Percentiles rank a stretch among this genome's conserved stretches.
Conservation (phyloP, 2,113 vertebrate genomes). For the Nasalis larvatus region DNA sequence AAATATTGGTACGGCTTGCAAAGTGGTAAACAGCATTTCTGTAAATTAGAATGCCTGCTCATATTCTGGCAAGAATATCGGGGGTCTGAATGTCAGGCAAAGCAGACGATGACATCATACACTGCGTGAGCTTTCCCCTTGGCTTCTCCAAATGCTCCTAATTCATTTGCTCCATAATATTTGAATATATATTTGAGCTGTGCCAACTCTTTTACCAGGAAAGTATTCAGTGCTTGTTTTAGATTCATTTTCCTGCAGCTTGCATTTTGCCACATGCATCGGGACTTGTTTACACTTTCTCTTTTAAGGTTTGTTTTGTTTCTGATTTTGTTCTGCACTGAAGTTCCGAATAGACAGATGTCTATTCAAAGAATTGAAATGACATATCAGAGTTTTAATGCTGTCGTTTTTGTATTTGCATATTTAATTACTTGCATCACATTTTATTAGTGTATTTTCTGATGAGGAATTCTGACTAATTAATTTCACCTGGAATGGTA, state of each 20-base stretch:
- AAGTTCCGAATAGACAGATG: conserved; percentile 79
- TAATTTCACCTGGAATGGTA: conserved; percentile 85
- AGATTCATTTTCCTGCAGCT: conserved; percentile 63
- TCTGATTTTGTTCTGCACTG: conserved; percentile 50
- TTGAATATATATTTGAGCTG: neutral
- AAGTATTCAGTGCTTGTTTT: conserved; percentile 64
- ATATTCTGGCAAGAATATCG: conserved; percentile 25
- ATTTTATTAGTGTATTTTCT: conserved; percentile 82
- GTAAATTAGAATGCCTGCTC: conserved; percentile 47
- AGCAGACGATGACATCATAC: neutral
- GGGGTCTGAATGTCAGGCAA: neutral
- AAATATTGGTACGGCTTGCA: conserved; percentile 69
- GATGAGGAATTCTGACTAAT: conserved; percentile 80
- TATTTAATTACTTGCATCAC: conserved; percentile 82
- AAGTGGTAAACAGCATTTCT: conserved; percentile 37
- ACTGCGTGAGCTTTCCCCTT: accelerated
- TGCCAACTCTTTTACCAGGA: conserved; percentile 65
- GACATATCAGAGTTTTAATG: conserved; percentile 73
- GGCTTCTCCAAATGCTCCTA: neutral
- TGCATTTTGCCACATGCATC: conserved; percentile 69
- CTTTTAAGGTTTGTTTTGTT: conserved; percentile 47
- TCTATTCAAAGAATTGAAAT: conserved; percentile 79
- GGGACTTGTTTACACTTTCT: conserved; percentile 74
- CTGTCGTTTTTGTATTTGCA: conserved; percentile 75
- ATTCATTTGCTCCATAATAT: neutral